Conservation (phyloP, 2,113 vertebrate genomes). For the Nannospalax galili region DNA sequence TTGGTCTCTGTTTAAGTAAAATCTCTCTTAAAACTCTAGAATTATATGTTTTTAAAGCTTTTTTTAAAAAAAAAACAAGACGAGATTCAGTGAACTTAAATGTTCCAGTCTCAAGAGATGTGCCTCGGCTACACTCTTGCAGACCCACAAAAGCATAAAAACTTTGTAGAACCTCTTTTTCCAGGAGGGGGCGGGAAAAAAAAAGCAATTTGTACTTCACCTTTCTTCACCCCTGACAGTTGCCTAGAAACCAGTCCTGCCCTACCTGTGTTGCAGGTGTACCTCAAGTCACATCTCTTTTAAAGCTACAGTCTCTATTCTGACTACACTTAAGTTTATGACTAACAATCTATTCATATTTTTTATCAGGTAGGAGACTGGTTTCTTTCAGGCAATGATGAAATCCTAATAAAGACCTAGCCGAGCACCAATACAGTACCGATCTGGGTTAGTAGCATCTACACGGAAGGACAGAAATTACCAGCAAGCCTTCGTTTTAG, state of each 20-base stretch:
- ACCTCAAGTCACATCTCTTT: slow-evolving; percentile 80
- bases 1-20: slow-evolving; percentile 24
- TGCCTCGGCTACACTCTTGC: background rate
- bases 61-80: background rate
- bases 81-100: background rate
- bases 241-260: slow-evolving; percentile 83
- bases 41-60: background rate
- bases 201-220: slow-evolving; percentile 76
- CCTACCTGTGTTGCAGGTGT: slow-evolving; percentile 85
- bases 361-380: slow-evolving; percentile 77
- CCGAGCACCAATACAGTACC: slow-evolving; percentile 18
- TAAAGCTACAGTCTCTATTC: slow-evolving; percentile 80
- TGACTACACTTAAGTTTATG: slow-evolving; percentile 76
- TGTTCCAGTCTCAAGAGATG: background rate
- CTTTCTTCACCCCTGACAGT: slow-evolving; percentile 84
- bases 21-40: slow-evolving; percentile 19
- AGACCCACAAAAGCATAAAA: slow-evolving; percentile 9
- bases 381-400: slow-evolving; percentile 78
- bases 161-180: slow-evolving; percentile 57
- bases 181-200: background rate
- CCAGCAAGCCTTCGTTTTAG: background rate
- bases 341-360: slow-evolving; percentile 81
- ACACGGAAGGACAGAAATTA: background rate
- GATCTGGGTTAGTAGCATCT: background rate
- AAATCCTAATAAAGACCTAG: slow-evolving; percentile 75